phyloP scores from a whole-genome alignment of 2,113 vertebrate genomes.

The Neotragus pygmaeus region DNA sequence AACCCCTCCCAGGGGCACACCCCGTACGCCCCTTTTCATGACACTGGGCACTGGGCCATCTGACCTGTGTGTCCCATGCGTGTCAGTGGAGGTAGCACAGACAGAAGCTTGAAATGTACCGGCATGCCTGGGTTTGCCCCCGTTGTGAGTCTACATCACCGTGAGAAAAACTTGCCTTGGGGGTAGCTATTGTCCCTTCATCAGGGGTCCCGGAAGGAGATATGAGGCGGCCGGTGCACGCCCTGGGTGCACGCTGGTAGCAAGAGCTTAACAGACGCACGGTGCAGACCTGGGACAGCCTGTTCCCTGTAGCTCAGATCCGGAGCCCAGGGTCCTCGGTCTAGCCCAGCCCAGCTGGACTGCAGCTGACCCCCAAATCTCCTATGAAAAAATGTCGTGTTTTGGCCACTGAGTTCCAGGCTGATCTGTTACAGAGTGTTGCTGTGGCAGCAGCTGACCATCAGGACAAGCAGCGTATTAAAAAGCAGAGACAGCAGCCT shows the following conservation, averaged over 20 bases:
- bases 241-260: accelerated
- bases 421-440: no score
- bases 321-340: no score
- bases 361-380: no score
- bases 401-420: neutral
- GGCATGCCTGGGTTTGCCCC: accelerated
- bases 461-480: neutral
- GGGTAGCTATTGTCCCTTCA: neutral
- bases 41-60: accelerated
- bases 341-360: accelerated
- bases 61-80: accelerated
- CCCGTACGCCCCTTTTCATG: accelerated
- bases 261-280: accelerated
- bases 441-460: no score
- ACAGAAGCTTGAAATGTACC: neutral
- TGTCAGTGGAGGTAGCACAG: accelerated
- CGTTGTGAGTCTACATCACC: accelerated
- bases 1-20: accelerated
- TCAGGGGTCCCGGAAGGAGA: neutral
- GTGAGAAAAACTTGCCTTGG: accelerated
- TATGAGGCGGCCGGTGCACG: accelerated
- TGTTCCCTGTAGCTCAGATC: neutral
- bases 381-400: accelerated
- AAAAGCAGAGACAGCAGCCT: neutral
- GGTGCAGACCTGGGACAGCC: accelerated